Conservation (phyloP, 1,140 invertebrate genomes). For the Bombus ignitus region DNA sequence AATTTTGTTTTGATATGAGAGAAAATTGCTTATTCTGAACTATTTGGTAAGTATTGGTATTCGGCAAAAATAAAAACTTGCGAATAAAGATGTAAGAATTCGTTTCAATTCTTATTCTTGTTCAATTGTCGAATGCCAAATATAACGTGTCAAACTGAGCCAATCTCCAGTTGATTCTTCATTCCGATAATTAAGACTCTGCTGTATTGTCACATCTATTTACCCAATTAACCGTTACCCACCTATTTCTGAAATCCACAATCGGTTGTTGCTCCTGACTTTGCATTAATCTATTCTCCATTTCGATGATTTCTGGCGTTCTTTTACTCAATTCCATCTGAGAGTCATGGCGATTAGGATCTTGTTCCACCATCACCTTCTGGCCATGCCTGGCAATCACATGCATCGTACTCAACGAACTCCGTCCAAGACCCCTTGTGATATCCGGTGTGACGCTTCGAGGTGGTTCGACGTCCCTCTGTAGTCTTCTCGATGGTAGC, state of each 20-base stretch:
- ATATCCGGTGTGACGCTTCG: conserved; percentile 85
- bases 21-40: too few relatives aligned
- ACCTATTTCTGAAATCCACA: conserved; percentile 78
- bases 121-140: too few relatives aligned
- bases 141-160: too few relatives aligned
- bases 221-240: background rate
- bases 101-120: too few relatives aligned
- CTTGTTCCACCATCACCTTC: conserved; percentile 46
- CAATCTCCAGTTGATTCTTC: too few relatives aligned
- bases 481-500: conserved; percentile 75
- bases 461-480: conserved; percentile 78
- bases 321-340: conserved; percentile 36
- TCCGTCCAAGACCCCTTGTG: conserved; percentile 80
- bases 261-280: conserved; percentile 60
- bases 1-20: too few relatives aligned
- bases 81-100: too few relatives aligned
- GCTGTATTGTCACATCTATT: too few relatives aligned
- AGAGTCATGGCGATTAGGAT: conserved; percentile 3
- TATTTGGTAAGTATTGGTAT: too few relatives aligned
- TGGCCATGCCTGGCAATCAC: conserved; percentile 74
- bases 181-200: too few relatives aligned
- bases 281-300: conserved; percentile 59
- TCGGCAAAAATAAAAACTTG: too few relatives aligned
- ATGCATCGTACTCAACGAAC: conserved; percentile 74
- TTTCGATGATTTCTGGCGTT: conserved; percentile 46